phyloP scores from a whole-genome alignment of 2,888 invertebrate species.

The Eristalinus sepulchralis region DNA sequence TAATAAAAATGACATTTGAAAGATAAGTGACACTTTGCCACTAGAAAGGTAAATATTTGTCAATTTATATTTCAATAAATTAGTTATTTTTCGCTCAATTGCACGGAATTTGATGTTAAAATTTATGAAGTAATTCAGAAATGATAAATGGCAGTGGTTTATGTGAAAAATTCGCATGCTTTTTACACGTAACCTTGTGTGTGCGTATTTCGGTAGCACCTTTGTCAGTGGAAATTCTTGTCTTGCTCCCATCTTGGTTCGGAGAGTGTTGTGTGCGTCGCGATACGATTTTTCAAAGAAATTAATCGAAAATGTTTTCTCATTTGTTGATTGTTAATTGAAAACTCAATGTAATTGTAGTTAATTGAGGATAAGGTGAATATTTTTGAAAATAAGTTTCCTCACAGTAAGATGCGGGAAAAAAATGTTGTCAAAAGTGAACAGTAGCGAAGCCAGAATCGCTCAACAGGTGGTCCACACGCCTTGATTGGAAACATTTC shows the following conservation, averaged over 20 bases:
- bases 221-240: constrained; percentile 74
- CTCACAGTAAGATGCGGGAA: not conserved
- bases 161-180: constrained; percentile 58
- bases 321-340: not conserved
- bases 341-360: not conserved
- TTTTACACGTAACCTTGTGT: constrained; percentile 80
- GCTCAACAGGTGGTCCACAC: constrained; percentile 69
- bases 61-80: constrained; percentile 50
- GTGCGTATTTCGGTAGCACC: constrained; percentile 80
- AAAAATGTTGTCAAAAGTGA: constrained; percentile 21
- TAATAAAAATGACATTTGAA: constrained; percentile 71
- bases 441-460: constrained; percentile 57
- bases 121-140: not conserved
- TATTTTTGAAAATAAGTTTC: not conserved
- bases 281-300: constrained; percentile 21
- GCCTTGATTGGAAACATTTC: constrained; percentile 19
- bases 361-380: not conserved
- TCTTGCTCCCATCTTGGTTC: constrained; percentile 72
- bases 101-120: not conserved
- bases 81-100: constrained; percentile 33
- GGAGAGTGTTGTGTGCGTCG: constrained; percentile 36
- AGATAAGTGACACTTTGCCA: constrained; percentile 76
- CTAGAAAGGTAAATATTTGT: constrained; percentile 77
- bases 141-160: not conserved
- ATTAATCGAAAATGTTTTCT: constrained; percentile 2